Conservation (phyloP, 2,797 vertebrate species). For the Dermochelys coriacea region DNA sequence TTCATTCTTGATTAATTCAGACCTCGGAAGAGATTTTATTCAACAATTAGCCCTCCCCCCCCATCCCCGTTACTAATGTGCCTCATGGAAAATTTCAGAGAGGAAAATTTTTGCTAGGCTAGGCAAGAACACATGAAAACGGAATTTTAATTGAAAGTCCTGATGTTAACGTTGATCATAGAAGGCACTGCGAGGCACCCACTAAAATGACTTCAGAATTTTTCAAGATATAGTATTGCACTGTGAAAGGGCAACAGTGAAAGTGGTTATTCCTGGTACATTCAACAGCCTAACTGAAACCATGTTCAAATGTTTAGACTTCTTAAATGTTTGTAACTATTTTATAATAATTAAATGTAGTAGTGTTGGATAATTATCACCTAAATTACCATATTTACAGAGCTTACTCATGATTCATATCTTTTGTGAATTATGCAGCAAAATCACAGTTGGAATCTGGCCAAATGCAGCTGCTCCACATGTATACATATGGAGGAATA, state of each 20-base stretch:
- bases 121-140: not conserved
- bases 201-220: not conserved
- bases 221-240: not conserved
- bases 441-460: not conserved
- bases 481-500: not conserved
- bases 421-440: constrained; percentile 31
- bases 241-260: not conserved
- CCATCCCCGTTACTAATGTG: not conserved
- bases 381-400: constrained; percentile 39
- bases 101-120: not conserved
- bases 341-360: constrained; percentile 57
- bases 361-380: constrained; percentile 33
- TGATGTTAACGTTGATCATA: not conserved
- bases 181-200: not conserved
- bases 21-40: not conserved
- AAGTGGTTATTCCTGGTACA: not conserved
- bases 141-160: not conserved
- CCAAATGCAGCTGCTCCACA: not conserved
- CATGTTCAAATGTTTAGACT: constrained; percentile 13
- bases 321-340: constrained; percentile 43
- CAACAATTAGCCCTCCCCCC: not conserved
- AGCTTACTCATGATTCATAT: constrained; percentile 32
- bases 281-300: constrained; percentile 13
- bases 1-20: not conserved
- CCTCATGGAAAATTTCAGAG: not conserved